These are phyloP conservation scores for Corynorhinus townsendii DNA, from an alignment of 2,113 vertebrate species.

Conservation along the genomic window DNA sequence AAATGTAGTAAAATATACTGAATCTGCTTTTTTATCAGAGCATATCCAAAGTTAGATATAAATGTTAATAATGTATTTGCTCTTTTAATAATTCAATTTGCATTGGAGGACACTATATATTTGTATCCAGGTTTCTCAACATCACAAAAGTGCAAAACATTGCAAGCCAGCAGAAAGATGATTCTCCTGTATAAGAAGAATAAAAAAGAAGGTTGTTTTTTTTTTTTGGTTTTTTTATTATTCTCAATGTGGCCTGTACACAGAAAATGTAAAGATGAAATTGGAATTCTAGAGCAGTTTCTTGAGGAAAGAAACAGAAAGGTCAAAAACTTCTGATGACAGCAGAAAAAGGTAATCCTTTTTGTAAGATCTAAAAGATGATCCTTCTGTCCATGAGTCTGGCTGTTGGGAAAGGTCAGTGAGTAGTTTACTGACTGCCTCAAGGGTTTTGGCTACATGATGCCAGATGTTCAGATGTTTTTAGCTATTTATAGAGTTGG, in stretches of 20 bases:
- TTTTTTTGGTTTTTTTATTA: not conserved
- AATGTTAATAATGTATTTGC: not conserved
- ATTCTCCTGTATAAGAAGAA: not conserved
- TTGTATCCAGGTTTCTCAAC: not conserved
- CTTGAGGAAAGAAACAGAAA: conserved; percentile 57
- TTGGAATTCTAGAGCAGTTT: conserved; percentile 47
- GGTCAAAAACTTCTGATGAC: conserved; percentile 62
- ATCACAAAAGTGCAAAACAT: not conserved
- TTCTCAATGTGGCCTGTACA: not conserved
- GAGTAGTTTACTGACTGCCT: conserved; percentile 46
- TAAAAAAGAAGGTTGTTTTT: not conserved
- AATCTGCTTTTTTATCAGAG: not conserved
- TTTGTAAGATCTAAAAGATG: conserved; percentile 59
- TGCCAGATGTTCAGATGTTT: not conserved
- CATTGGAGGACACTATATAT: not conserved
- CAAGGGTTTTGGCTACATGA: not conserved
- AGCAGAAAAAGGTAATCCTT: conserved; percentile 59
- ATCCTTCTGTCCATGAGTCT: not conserved
- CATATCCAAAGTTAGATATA: not conserved
- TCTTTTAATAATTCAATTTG: not conserved
- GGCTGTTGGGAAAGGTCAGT: conserved; percentile 53
- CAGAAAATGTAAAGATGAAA: conserved; percentile 46
- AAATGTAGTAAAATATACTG: not conserved
- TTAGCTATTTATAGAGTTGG: not conserved
- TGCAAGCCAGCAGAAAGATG: not conserved